Evolutionary conservation across 2,797 vertebrate genomes (phyloP), one percentile per base, ranked within the genome.

Genomic region (Streptopelia turtur): DNA sequence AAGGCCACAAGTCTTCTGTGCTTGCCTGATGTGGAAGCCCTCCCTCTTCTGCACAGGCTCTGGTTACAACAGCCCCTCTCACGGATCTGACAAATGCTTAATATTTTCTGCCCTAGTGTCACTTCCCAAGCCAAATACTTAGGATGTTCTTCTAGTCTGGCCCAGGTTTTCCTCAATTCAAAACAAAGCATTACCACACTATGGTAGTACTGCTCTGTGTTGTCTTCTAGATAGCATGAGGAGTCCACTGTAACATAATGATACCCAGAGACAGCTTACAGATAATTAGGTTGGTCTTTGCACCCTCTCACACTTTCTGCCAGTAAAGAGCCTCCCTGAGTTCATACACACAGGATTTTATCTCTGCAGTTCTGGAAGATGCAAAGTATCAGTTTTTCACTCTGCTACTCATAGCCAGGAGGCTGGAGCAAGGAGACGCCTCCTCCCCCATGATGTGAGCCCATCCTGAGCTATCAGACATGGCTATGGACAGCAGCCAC

Each of bases 371-470:
- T 69, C 33, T 63, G 43, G 18, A 80, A 55, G 45, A 91, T 23
- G 6, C 5, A 84, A 72, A 61, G 9, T 22, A 33, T 47, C 81
- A 18, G 16, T 81, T 90, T 78, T 91, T 88, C 61, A 41, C 39
- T 83, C 69, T 45, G 52, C 71, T 80, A 35, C 64, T 83, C 50
- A 43, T 2, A 63, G 43, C 5, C 69, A 81, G 50, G 49, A 91
- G 39, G n/a, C 69, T 10, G n/a, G 43, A 90, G n/a, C 13, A 18
- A 23, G 21, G 35, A 72, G 63, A 28, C 0, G 1, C 28, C 70
- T 43, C 15, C n/a, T 87, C 22, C 31, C n/a, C 9, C 6, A n/a
- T 0, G 0, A 21, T 1, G 0, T 3, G 0, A 71, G 30, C 23
- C 41, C 75, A 57, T 11, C 30, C 49, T 15, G 1, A 90, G 59